Conservation (phyloP, 1,140 invertebrate species). For the Drosophila kepulauana region DNA sequence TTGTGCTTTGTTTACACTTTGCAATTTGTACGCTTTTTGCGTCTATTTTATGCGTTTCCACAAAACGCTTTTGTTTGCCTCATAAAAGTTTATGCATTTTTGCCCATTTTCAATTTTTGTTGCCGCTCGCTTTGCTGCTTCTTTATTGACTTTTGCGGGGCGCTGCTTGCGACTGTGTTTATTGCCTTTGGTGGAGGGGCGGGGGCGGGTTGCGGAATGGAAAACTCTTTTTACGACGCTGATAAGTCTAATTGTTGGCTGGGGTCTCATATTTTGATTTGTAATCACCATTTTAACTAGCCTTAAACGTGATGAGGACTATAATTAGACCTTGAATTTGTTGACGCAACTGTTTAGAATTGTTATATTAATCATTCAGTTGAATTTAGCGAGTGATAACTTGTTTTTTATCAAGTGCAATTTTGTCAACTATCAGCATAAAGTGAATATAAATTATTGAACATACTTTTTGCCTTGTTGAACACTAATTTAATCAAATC, state of each 20-base stretch:
- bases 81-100: constrained; percentile 49
- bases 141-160: constrained; percentile 25
- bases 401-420: too few relatives aligned
- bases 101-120: constrained; percentile 20
- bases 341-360: neutral
- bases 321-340: neutral
- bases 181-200: neutral
- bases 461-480: too few relatives aligned
- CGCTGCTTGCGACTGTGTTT: constrained; percentile 2
- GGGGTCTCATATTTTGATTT: neutral
- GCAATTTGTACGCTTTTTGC: neutral
- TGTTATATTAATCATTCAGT: neutral
- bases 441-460: too few relatives aligned
- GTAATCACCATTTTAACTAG: neutral
- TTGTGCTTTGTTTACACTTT: constrained; percentile 21
- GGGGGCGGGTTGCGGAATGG: neutral
- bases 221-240: neutral
- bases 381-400: neutral
- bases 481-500: too few relatives aligned
- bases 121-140: constrained; percentile 5
- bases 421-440: too few relatives aligned
- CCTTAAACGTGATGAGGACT: neutral
- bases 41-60: constrained; percentile 20
- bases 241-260: constrained; percentile 23
- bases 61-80: constrained; percentile 27